Base-by-base conservation (phyloP, 2,888 invertebrate species). In the Creontiades dilutus region DNA sequence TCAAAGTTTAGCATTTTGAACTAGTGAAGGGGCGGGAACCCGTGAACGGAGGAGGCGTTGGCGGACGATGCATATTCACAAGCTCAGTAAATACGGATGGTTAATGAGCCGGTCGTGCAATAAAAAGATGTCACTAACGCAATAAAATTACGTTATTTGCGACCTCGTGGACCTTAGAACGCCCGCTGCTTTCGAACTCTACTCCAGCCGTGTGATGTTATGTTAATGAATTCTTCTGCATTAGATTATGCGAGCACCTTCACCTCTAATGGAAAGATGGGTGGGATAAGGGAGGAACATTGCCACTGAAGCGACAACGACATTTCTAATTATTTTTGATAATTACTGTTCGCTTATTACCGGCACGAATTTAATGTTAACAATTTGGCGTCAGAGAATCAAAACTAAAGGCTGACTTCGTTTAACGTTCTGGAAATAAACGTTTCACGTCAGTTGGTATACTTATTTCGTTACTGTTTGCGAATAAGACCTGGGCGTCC, bases 261-360 rank as follows among this genome's bases (percentile, higher is more conserved):
- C n/a, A 16, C 48, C 52, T 82, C 55, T 82, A 82, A 82, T 82
- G 82, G 82, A 82, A 82, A 82, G 82, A 82, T 82, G 19, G 19
- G 52, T 0, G 47, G 82, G 82, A 82, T 82, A 82, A 82, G 82
- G 52, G 27, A 0, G 13, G 4, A 19, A 81, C 81, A 23, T 37
- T 82, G 82, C 82, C 82, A 82, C 82, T 82, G 82, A 82, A 82
- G 82, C 82, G 82, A 82, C 82, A 52, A 47, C 82, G 82, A 4
- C 52, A 52, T 52, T 52, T 82, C 52, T 82, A 52, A 82, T 82
- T 82, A 52, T 82, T 82, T 82, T 52, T 82, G 82, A 82, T 82
- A 82, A 82, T 52, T 23, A 14, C 52, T 57, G 13, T 57, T 57
- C 57, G 5, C 68, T 68, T 68, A 68, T 68, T 23, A 68, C 68